Percentiles rank a stretch among this genome's conserved stretches.
These are phyloP conservation scores for Platichthys flesus DNA, from an alignment of 2,113 vertebrate genomes.

Conservation along the genomic window DNA sequence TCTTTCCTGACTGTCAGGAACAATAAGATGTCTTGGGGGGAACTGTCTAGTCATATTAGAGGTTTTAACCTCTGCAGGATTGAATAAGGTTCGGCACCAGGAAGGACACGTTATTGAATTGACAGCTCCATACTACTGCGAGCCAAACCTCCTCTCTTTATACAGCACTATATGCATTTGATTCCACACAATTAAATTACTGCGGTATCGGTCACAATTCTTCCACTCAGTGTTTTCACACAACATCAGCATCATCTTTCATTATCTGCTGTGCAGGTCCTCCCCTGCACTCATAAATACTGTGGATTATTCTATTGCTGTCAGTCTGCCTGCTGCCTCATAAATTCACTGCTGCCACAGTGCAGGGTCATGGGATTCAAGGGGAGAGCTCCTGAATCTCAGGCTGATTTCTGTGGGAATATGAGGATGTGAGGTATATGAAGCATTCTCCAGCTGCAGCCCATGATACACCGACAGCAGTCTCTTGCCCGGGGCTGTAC, in stretches of 20 bases:
- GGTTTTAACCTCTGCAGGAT: constrained; percentile 60
- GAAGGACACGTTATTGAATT: constrained; percentile 55
- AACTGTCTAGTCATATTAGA: constrained; percentile 55
- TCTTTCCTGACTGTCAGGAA: constrained; percentile 40
- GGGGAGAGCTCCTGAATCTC: constrained; percentile 27
- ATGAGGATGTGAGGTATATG: background rate
- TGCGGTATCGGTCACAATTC: constrained; percentile 49
- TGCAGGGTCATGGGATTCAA: constrained; percentile 46
- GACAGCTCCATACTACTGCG: constrained; percentile 43
- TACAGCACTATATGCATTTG: constrained; percentile 54
- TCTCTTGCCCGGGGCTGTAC: constrained; percentile 49
- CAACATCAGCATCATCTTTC: constrained; percentile 69
- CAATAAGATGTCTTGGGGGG: constrained; percentile 41
- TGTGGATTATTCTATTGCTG: constrained; percentile 67
- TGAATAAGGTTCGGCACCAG: constrained; percentile 43
- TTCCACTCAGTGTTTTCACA: constrained; percentile 56
- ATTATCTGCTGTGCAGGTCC: constrained; percentile 50
- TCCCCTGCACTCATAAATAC: constrained; percentile 57
- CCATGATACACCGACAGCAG: constrained; percentile 32
- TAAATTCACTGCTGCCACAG: constrained; percentile 48
- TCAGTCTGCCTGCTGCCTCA: constrained; percentile 58
- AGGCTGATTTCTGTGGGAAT: constrained; percentile 20
- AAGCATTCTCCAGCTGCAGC: constrained; percentile 18
- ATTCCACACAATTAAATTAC: constrained; percentile 59
- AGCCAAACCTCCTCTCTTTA: constrained; percentile 44